A percentile compares a stretch with the other conserved stretches of the same genome.
These are phyloP conservation scores for Nesospiza acunhae DNA, from an alignment of 2,113 vertebrate genomes.

Conservation along the genomic window DNA sequence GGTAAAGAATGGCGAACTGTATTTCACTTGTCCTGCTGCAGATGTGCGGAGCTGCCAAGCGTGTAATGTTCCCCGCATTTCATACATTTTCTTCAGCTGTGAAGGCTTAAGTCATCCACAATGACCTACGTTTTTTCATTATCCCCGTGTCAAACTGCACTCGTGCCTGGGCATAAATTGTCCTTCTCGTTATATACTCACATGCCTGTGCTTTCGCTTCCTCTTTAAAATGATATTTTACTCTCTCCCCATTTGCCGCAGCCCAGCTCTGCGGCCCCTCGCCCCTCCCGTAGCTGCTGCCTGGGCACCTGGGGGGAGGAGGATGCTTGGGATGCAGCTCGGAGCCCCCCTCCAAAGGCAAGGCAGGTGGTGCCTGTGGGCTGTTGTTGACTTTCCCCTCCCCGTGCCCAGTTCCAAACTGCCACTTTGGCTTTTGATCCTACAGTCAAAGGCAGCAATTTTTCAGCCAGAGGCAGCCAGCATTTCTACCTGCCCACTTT, in stretches of 20 bases:
- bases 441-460: not conserved
- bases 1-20: constrained; percentile 86
- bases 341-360: not conserved
- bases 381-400: not conserved
- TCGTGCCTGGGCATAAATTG: constrained; percentile 99
- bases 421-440: not conserved
- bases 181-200: constrained; percentile 93
- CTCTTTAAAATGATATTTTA: constrained; percentile 79
- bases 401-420: rapidly evolving
- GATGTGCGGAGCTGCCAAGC: constrained; percentile 84
- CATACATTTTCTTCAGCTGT: constrained; percentile 93
- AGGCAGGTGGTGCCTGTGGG: not conserved
- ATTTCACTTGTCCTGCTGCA: constrained; percentile 83
- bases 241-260: constrained; percentile 27
- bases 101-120: constrained; percentile 97
- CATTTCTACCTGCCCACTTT: rapidly evolving
- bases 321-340: rapidly evolving
- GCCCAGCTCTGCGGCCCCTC: not conserved
- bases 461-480: not conserved
- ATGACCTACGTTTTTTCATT: constrained; percentile 99
- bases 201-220: constrained; percentile 73
- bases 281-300: not conserved
- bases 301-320: not conserved
- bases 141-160: constrained; percentile 93
- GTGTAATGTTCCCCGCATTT: constrained; percentile 93